Conservation (phyloP, 2,113 vertebrate genomes). For the Pachypanchax playfairii region DNA sequence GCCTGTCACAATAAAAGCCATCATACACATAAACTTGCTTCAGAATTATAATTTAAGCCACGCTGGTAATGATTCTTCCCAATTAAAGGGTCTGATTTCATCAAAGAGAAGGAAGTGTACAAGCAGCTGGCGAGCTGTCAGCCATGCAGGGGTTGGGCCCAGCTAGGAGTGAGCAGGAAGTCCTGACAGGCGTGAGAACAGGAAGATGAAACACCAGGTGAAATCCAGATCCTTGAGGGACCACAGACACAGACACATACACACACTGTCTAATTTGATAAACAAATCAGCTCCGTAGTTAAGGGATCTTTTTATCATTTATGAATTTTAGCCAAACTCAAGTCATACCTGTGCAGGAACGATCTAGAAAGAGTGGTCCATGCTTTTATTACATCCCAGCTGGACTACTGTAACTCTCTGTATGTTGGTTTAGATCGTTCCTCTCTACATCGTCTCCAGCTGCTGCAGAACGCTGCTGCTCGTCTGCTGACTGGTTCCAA, state of each 20-base stretch:
- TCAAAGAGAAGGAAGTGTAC: constrained; percentile 39
- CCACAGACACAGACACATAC: constrained; percentile 15
- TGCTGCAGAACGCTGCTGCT: no score
- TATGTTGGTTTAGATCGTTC: no score
- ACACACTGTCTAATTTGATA: no score
- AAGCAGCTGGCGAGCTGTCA: constrained; percentile 33
- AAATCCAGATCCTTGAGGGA: constrained; percentile 12
- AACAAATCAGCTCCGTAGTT: no score
- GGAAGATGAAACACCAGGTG: constrained; percentile 47
- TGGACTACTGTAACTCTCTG: no score
- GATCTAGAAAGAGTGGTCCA: no score
- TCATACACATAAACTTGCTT: constrained; percentile 17
- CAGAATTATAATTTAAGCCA: background rate
- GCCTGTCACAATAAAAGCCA: constrained; percentile 32
- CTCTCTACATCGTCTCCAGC: no score
- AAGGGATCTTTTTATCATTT: no score
- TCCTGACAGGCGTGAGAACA: constrained; percentile 60
- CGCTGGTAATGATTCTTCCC: constrained; percentile 2
- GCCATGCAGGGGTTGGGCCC: constrained; percentile 35
- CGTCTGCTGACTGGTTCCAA: no score
- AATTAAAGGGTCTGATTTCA: constrained; percentile 30
- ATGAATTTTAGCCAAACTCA: no score
- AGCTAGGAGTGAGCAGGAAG: constrained; percentile 47
- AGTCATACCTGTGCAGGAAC: no score
- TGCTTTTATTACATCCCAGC: no score